Evolutionary conservation across 2,113 vertebrate genomes (phyloP), one percentile per base, ranked within the genome.

Genomic region (Gavia stellata): DNA sequence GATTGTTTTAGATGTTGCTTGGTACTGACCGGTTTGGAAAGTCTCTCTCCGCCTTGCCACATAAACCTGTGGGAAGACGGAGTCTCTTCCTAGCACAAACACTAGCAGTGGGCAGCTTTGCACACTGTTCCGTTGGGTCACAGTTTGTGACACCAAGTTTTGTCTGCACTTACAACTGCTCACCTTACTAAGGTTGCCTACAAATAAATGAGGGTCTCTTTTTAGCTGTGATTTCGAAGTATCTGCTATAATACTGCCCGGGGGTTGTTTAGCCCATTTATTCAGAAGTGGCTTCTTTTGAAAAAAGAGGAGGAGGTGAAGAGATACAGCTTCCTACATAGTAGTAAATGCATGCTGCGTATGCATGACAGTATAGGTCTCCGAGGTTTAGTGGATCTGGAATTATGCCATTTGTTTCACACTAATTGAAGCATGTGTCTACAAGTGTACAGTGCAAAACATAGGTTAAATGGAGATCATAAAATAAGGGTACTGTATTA

Each of bases 381-480:
- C 86, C 8, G 2, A 96, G 94, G 94, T 95, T 97, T 96, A 92
- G 81, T 73, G 91, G 59, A 25, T 88, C 78, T 94, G 89, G 89
- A 97, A 96, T 94, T 65, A 85, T 16, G 53, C 74, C 49, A 91
- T 97, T 96, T 88, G 95, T 96, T 94, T 96, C 70, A 80, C 53
- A 66, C 62, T 96, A 97, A 97, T 90, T 96, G 95, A 95, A 96
- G 78, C 66, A 40, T 44, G 55, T 85, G 84, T 66, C 94, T 94
- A 36, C 84, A 92, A 91, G 90, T 81, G 81, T 88, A 70, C 70
- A 70, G 74, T 91, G 92, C 20, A 73, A 91, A 96, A 77, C 45
- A 56, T 0, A 50, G 91, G 81, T 85, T 91, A 95, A 95, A 96
- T 81, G 53, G 36, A 4, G 5, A 81, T 58, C 15, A 56, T 91